Evolutionary conservation across 2,797 vertebrate species (phyloP), one percentile per base, ranked within the genome.

Genomic region (Protosalanx chinensis): DNA sequence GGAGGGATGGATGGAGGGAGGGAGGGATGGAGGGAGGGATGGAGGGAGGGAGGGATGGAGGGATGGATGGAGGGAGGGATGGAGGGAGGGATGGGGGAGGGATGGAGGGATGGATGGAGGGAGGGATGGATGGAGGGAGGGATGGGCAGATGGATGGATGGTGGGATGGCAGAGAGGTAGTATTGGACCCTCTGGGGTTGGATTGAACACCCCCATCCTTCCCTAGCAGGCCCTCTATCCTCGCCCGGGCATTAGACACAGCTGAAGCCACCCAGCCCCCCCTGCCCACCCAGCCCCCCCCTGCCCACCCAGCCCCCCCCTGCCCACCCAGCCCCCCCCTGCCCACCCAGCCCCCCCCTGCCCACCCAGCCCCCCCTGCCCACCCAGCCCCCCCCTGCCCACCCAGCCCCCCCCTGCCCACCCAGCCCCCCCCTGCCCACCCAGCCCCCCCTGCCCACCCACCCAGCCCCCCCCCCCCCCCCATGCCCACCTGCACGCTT

Each of bases 401-500:
- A 27, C 23, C 23, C 23, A 27, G 23, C 23, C 23, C 23, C n/a
- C n/a, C n/a, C n/a, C n/a, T n/a, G n/a, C n/a, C 15, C 1, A n/a
- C 51, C 4, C 51, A 56, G 15, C 18, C 51, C 15, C 51, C 4
- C 51, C 15, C n/a, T 27, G 32, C 63, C 63, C 59, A 98, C 96
- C 97, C 23, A 27, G 23, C 23, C 23, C 23, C 23, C 23, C 23
- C 23, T 27, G 23, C 23, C 23, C 23, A 27, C 23, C 23, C 23
- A 27, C 1, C 23, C 23, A 53, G 15, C 18, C 51, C 15, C 51
- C 4, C 51, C 15, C n/a, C n/a, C n/a, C n/a, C n/a, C 23, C 23
- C 23, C 23, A 27, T 27, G 32, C 63, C 63, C 59, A 99, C 96
- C 97, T 98, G 94, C 79, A 90, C 79, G 77, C 90, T 82, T 90